Percentiles rank a stretch among this genome's conserved stretches.
Conservation (phyloP, 2,113 vertebrate genomes). For the Cyprinodon tularosa region DNA sequence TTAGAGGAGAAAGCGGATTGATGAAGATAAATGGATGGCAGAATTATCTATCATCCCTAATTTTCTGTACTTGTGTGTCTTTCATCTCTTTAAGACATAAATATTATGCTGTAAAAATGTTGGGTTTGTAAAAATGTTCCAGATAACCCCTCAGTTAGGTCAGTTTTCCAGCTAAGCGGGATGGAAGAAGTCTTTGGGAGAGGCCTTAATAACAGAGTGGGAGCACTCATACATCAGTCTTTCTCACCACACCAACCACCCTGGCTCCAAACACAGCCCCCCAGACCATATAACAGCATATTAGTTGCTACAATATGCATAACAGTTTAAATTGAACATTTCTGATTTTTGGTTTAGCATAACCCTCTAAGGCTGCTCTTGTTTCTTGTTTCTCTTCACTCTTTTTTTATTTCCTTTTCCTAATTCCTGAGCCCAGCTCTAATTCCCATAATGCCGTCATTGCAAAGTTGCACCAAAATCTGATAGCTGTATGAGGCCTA, state of each 20-base stretch:
- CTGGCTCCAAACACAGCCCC: slow-evolving; percentile 66
- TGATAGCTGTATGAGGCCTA: slow-evolving; percentile 33
- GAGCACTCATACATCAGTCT: slow-evolving; percentile 68
- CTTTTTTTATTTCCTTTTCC: slow-evolving; percentile 5
- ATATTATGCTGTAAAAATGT: slow-evolving; percentile 26
- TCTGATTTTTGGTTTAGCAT: slow-evolving; percentile 62
- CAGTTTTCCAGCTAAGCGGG: slow-evolving; percentile 64
- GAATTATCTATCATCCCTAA: slow-evolving; percentile 25
- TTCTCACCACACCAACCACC: slow-evolving; percentile 70
- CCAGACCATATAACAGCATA: slow-evolving; percentile 67
- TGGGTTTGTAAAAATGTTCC: slow-evolving; percentile 45
- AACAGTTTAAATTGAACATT: slow-evolving; percentile 61
- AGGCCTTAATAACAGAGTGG: slow-evolving; percentile 71
- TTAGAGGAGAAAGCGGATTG: background rate
- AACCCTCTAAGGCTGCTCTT: slow-evolving; percentile 11
- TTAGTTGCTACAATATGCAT: slow-evolving; percentile 52
- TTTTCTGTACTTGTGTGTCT: slow-evolving; percentile 13
- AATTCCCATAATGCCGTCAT: slow-evolving; percentile 50
- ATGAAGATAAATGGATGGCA: background rate
- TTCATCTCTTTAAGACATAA: slow-evolving; percentile 30
- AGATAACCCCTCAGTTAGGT: slow-evolving; percentile 64
- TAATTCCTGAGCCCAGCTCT: slow-evolving; percentile 40
- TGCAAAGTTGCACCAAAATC: slow-evolving; percentile 47
- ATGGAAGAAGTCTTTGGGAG: slow-evolving; percentile 56
- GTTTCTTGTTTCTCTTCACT: slow-evolving; percentile 14